Conservation (phyloP, 2,797 vertebrate genomes). For the Oryzias dopingdopingensis region DNA sequence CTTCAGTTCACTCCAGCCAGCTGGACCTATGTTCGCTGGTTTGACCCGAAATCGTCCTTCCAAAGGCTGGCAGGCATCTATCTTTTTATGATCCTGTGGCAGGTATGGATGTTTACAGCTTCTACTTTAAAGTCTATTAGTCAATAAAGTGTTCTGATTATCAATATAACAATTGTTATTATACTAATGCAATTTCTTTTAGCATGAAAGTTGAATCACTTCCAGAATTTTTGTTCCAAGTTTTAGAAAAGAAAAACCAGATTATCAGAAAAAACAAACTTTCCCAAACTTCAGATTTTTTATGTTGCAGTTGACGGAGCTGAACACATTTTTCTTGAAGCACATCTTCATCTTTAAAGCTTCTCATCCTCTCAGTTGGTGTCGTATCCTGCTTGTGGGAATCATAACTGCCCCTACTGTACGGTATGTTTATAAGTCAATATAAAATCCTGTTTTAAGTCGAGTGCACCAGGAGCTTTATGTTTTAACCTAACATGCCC, state of each 20-base stretch:
- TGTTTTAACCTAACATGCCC: too few species aligned
- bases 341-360: slow-evolving; percentile 98
- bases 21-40: slow-evolving; percentile 96
- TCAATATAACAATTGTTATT: background rate
- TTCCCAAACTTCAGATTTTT: background rate
- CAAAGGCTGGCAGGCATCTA: slow-evolving; percentile 93
- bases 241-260: background rate
- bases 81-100: slow-evolving; percentile 98
- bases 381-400: slow-evolving; percentile 91
- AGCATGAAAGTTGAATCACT: too few species aligned
- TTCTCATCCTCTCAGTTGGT: slow-evolving; percentile 91
- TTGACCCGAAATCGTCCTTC: slow-evolving; percentile 94
- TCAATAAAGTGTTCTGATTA: too few species aligned
- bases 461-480: background rate
- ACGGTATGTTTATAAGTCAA: slow-evolving; percentile 75
- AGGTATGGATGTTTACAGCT: slow-evolving; percentile 71
- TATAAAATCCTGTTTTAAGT: background rate
- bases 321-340: slow-evolving; percentile 98
- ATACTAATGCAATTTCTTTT: background rate
- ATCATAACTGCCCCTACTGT: slow-evolving; percentile 95
- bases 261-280: background rate
- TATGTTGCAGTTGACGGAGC: slow-evolving; percentile 86
- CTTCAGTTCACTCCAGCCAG: slow-evolving; percentile 96
- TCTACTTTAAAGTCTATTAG: background rate
- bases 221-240: background rate